Conservation (phyloP, 1,140 invertebrate genomes). For the Vanessa atalanta region DNA sequence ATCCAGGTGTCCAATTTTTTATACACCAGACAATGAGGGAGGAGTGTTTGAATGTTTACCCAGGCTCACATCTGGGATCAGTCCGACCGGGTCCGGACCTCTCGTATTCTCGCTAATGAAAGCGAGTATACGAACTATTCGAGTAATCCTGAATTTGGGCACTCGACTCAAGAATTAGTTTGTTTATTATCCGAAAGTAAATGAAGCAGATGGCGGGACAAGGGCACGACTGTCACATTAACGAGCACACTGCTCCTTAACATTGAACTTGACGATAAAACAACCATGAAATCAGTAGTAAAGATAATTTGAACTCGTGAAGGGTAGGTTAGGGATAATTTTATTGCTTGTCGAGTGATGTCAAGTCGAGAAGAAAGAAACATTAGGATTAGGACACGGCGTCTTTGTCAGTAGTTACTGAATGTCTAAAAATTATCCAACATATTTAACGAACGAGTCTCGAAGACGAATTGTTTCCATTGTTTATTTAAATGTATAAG, state of each 20-base stretch:
- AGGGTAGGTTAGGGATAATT: constrained; percentile 61
- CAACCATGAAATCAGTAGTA: constrained; percentile 70
- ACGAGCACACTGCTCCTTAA: constrained; percentile 53
- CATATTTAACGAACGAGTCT: neutral
- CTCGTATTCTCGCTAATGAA: constrained; percentile 74
- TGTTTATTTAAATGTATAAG: neutral
- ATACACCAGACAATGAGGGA: constrained; percentile 63
- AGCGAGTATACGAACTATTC: constrained; percentile 48
- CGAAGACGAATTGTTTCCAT: neutral
- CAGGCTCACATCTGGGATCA: constrained; percentile 71
- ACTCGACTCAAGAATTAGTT: constrained; percentile 50
- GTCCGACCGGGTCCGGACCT: constrained; percentile 63
- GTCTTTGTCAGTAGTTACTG: constrained; percentile 9
- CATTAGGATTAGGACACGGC: constrained; percentile 14
- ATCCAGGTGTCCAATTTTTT: constrained; percentile 79
- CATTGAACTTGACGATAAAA: constrained; percentile 79
- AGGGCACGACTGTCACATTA: constrained; percentile 56
- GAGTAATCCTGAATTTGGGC: constrained; percentile 48
- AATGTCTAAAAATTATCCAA: neutral
- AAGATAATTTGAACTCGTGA: constrained; percentile 63
- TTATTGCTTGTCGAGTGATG: constrained; percentile 33
- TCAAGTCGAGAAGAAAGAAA: constrained; percentile 11
- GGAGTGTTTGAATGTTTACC: constrained; percentile 72
- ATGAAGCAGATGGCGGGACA: constrained; percentile 62
- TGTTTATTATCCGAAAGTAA: constrained; percentile 60